phyloP scores from a whole-genome alignment of 2,113 vertebrate genomes.

The Isurus oxyrinchus region DNA sequence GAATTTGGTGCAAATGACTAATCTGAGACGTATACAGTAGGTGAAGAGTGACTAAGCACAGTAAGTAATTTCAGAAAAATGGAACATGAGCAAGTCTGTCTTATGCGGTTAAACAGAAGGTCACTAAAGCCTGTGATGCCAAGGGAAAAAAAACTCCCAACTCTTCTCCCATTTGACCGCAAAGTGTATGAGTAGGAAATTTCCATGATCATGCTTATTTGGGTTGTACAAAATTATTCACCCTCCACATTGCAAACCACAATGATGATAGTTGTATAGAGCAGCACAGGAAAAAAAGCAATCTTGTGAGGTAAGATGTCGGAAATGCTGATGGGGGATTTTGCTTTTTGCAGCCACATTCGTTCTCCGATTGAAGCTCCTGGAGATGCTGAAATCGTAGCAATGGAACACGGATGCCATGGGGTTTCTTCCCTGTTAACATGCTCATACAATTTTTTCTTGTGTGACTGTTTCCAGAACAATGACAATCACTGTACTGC shows the following conservation, averaged over 20 bases:
- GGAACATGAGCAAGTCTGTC: neutral
- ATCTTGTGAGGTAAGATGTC: neutral
- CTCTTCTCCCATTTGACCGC: neutral
- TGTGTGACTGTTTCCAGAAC: neutral
- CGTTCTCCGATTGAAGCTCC: neutral
- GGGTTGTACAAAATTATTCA: neutral
- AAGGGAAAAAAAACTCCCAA: neutral
- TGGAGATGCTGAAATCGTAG: neutral
- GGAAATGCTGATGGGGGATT: neutral
- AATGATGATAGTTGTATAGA: neutral
- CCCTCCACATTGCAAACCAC: neutral
- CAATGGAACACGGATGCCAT: neutral
- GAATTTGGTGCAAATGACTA: neutral
- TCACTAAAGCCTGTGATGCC: neutral
- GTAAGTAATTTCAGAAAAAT: slow-evolving; percentile 9
- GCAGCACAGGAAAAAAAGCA: neutral
- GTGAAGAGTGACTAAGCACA: neutral
- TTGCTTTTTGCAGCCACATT: neutral
- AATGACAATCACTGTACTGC: neutral
- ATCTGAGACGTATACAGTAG: neutral
- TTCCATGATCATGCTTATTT: neutral
- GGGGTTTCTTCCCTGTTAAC: neutral
- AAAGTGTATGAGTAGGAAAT: neutral
- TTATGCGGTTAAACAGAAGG: neutral
- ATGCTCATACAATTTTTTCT: neutral